Conservation (phyloP, 2,113 vertebrate genomes). For the Mormyrus iriodes region DNA sequence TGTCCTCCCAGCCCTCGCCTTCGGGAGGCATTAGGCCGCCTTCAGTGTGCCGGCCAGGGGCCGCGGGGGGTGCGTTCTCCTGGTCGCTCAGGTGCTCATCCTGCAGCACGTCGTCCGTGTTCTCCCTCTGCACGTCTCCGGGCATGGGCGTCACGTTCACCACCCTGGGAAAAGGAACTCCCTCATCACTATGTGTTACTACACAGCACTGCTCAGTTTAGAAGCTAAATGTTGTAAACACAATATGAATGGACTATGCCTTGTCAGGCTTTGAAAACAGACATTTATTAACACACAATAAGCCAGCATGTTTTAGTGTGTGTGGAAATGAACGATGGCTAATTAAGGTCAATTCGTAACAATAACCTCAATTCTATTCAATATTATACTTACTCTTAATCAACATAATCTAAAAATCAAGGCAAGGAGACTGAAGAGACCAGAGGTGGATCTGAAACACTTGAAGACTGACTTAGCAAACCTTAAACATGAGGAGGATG, state of each 20-base stretch:
- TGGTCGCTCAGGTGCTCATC: constrained; percentile 95
- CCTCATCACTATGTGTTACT: background rate
- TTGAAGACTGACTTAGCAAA: background rate
- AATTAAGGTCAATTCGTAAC: background rate
- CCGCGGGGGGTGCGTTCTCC: constrained; percentile 86
- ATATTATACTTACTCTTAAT: background rate
- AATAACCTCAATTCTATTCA: background rate
- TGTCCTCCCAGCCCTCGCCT: constrained; percentile 88
- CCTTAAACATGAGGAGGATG: background rate
- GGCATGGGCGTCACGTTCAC: constrained; percentile 82
- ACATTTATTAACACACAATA: background rate
- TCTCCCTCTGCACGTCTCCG: constrained; percentile 86
- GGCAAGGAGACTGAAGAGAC: background rate
- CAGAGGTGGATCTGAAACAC: background rate
- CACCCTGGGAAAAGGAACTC: constrained; percentile 58
- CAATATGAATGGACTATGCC: background rate
- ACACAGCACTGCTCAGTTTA: background rate
- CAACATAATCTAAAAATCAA: background rate
- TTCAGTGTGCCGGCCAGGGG: constrained; percentile 63
- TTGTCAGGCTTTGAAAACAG: background rate
- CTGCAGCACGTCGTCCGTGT: constrained; percentile 92
- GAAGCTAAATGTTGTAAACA: background rate
- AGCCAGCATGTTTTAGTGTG: background rate
- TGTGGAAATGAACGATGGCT: background rate
- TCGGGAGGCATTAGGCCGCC: constrained; percentile 61